Evolutionary conservation across 2,797 vertebrate species (phyloP).

Genomic region (Sebastes ruberrimus): DNA sequence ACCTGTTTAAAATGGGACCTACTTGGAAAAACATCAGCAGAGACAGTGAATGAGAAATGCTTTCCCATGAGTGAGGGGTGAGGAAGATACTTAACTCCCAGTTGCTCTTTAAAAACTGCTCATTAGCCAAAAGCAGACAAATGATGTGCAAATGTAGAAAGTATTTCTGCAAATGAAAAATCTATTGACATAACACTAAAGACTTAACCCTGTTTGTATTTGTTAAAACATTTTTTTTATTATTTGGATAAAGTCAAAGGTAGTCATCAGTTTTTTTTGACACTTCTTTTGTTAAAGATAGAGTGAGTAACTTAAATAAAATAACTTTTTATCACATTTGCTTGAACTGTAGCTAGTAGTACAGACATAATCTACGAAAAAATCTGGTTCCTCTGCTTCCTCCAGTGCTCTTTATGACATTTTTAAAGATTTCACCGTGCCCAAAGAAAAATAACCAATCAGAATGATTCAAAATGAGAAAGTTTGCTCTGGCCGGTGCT

Average conservation of each 20-base stretch:
- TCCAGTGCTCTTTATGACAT: too few relatives aligned
- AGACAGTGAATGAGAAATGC: neutral
- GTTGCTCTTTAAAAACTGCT: neutral
- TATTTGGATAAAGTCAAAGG: too few relatives aligned
- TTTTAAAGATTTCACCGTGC: too few relatives aligned
- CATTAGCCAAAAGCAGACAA: neutral
- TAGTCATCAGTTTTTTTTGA: neutral
- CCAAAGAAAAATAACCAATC: too few relatives aligned
- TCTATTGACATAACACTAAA: neutral
- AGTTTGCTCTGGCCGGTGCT: too few relatives aligned
- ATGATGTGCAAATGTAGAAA: neutral
- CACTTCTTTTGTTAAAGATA: too few relatives aligned
- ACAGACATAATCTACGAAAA: neutral
- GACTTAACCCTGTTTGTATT: too few relatives aligned
- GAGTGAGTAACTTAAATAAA: too few relatives aligned
- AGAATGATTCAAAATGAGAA: too few relatives aligned
- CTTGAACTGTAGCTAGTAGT: neutral
- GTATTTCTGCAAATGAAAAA: neutral
- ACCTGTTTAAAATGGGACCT: conserved; percentile 10
- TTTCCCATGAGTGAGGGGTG: neutral
- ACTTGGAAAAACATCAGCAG: conserved; percentile 15
- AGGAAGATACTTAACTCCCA: neutral
- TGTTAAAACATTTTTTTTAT: neutral
- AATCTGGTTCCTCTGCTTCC: too few relatives aligned
- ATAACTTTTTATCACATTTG: neutral